Evolutionary conservation across 2,113 vertebrate species (phyloP).

Genomic region (Tragelaphus scriptus): DNA sequence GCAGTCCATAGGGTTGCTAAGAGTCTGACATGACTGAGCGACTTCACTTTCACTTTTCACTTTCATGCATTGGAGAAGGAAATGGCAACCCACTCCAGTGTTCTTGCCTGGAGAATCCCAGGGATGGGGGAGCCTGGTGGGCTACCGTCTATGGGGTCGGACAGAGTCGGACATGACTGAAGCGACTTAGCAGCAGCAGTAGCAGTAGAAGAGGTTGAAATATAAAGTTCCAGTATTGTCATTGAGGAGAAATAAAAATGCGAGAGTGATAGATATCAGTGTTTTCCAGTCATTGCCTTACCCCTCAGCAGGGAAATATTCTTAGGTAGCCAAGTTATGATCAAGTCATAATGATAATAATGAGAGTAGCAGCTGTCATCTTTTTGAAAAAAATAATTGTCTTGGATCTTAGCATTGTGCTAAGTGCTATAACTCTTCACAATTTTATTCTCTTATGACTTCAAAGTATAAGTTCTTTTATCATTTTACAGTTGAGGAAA

Average conservation of each 20-base stretch:
- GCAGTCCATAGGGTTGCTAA: no score
- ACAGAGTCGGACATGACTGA: no score
- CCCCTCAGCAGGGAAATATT: not conserved
- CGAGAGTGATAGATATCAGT: not conserved
- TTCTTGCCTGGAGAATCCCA: no score
- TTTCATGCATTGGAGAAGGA: no score
- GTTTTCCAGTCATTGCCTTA: not conserved
- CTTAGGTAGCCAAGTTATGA: not conserved
- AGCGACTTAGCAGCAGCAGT: no score
- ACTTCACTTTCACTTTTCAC: no score
- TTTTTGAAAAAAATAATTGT: not conserved
- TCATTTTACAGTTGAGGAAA: not conserved
- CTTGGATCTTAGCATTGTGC: not conserved
- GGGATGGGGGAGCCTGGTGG: no score
- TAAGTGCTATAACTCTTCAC: not conserved
- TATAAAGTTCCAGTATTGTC: not conserved
- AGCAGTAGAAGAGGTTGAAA: not conserved
- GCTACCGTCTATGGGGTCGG: no score
- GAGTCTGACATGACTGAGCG: no score
- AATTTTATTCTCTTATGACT: not conserved
- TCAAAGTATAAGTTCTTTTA: not conserved
- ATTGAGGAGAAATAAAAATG: not conserved
- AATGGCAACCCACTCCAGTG: no score
- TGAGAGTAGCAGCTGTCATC: not conserved
- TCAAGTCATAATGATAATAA: not conserved